phyloP scores from a whole-genome alignment of 2,888 invertebrate genomes.

The Tachina fera region DNA sequence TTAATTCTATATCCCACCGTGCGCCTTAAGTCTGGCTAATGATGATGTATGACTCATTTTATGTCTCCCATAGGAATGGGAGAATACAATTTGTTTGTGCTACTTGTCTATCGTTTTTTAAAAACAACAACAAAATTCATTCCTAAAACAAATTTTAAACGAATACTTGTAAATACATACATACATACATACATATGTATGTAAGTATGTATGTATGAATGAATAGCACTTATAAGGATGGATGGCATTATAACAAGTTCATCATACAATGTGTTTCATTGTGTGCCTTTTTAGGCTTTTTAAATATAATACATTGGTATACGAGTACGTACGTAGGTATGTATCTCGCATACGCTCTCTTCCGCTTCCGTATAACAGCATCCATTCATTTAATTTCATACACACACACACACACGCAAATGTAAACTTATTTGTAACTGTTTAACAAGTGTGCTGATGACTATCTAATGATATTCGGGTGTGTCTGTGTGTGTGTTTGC shows the following conservation, averaged over 20 bases:
- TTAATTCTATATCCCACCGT: neutral
- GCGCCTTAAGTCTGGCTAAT: neutral
- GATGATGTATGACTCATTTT: conserved; percentile 50
- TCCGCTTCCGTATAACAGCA: conserved; percentile 60
- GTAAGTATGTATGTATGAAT: neutral
- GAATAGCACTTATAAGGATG: conserved; percentile 21
- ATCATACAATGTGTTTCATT: conserved; percentile 31
- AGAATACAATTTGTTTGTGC: conserved; percentile 26
- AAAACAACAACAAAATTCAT: conserved; percentile 18
- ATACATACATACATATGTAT: too few relatives aligned
- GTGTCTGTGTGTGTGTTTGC: neutral
- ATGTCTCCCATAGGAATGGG: neutral
- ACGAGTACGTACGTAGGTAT: too few relatives aligned
- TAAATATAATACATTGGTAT: neutral
- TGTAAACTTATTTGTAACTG: neutral
- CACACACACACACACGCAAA: neutral
- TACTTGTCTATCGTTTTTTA: conserved; percentile 21
- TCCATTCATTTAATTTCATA: conserved; percentile 1
- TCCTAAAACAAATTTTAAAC: conserved; percentile 22
- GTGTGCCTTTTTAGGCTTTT: conserved; percentile 24
- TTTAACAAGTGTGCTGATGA: neutral
- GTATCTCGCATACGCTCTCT: conserved; percentile 14
- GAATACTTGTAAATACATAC: neutral
- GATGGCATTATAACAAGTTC: conserved; percentile 42
- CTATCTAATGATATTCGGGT: neutral